Percentiles rank a stretch among this genome's conserved stretches.
Evolutionary conservation across 1,140 invertebrate genomes (phyloP).

Genomic region (Acyrthosiphon pisum): DNA sequence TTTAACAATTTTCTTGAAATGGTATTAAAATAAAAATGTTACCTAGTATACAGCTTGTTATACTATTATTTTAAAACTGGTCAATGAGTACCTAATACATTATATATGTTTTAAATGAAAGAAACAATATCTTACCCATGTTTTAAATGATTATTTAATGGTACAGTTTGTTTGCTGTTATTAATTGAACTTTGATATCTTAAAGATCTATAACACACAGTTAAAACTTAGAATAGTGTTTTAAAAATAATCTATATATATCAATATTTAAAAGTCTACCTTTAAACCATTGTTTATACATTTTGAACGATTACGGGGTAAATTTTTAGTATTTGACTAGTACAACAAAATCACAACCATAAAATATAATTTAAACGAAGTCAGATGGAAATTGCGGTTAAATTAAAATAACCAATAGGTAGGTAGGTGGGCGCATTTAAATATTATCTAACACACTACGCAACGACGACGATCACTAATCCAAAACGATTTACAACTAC

Average conservation of each 20-base stretch:
- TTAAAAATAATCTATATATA: background rate
- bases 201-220: constrained; percentile 26
- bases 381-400: background rate
- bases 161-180: constrained; percentile 20
- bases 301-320: background rate
- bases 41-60: too few relatives aligned
- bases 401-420: background rate
- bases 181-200: constrained; percentile 9
- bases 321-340: background rate
- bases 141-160: constrained; percentile 33
- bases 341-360: background rate
- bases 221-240: background rate
- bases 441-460: background rate
- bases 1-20: background rate
- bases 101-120: background rate
- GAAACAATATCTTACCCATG: constrained; percentile 25
- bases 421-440: background rate
- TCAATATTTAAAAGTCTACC: background rate
- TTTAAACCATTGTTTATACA: background rate
- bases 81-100: background rate
- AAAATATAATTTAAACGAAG: background rate
- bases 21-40: too few relatives aligned
- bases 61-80: background rate
- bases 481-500: constrained; percentile 13
- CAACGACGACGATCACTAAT: background rate